Evolutionary conservation across 2,797 vertebrate species (phyloP).

Genomic region (Cryptoblepharus egeriae): DNA sequence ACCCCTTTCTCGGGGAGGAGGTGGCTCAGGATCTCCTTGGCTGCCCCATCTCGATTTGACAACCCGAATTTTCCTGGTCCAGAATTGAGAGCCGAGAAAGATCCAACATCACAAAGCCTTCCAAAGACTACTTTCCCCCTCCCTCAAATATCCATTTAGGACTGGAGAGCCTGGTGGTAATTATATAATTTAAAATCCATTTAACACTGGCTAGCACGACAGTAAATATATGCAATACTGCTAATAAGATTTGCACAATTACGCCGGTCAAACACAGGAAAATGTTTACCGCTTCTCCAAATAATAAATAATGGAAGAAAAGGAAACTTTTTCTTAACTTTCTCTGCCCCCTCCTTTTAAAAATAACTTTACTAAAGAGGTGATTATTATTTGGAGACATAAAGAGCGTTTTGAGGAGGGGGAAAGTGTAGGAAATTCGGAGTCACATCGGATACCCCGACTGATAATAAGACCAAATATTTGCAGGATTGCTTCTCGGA

Average conservation of each 20-base stretch:
- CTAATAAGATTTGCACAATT: constrained; percentile 83
- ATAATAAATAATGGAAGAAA: constrained; percentile 74
- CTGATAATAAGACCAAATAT: constrained; percentile 75
- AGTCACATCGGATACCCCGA: constrained; percentile 65
- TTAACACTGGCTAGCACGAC: constrained; percentile 79
- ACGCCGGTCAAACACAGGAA: constrained; percentile 78
- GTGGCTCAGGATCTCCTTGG: too few species aligned
- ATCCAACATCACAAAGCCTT: too few species aligned
- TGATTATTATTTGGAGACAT: background rate
- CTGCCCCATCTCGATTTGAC: too few species aligned
- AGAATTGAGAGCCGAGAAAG: background rate
- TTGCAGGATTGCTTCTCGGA: constrained; percentile 70
- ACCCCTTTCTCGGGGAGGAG: too few species aligned
- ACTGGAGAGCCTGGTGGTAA: constrained; percentile 73
- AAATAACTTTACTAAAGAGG: background rate
- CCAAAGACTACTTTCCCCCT: constrained; percentile 62
- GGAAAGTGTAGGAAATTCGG: constrained; percentile 64
- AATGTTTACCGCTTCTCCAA: constrained; percentile 77
- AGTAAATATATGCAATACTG: constrained; percentile 83
- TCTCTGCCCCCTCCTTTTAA: background rate
- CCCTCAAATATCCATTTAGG: constrained; percentile 79
- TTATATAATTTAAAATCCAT: constrained; percentile 82
- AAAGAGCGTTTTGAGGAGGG: too few species aligned
- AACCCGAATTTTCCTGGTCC: background rate
- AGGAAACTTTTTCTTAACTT: background rate